Percentiles rank a stretch among this genome's conserved stretches.
These are phyloP conservation scores for Sardinella longiceps DNA, from an alignment of 2,797 vertebrate species.

Conservation along the genomic window DNA sequence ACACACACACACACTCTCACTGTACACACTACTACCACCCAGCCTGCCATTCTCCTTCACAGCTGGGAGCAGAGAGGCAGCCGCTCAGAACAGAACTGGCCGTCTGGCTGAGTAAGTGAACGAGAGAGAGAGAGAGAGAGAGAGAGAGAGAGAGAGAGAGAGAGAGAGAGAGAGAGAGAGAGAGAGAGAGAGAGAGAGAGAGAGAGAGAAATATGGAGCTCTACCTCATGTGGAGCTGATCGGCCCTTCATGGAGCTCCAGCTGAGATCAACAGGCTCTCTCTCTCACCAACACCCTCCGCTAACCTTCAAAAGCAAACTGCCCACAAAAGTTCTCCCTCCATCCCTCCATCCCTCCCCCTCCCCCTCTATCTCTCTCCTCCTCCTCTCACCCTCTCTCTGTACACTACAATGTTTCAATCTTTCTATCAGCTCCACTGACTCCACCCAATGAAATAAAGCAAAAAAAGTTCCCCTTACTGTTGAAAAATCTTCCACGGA, in stretches of 20 bases:
- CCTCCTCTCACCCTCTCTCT: background rate
- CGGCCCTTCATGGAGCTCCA: background rate
- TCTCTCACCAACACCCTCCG: background rate
- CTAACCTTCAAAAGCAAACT: background rate
- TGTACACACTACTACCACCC: background rate
- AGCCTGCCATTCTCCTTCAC: background rate
- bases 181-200: too few relatives aligned
- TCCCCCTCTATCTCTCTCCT: background rate
- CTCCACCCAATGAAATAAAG: background rate
- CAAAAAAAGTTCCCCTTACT: background rate
- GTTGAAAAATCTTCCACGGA: conserved; percentile 13
- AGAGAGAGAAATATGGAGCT: background rate
- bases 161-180: background rate
- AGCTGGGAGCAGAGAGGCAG: background rate
- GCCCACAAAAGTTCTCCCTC: too few relatives aligned
- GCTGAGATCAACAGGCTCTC: conserved; percentile 12
- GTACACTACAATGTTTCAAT: background rate
- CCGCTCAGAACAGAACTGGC: background rate
- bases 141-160: background rate
- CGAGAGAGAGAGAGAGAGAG: background rate
- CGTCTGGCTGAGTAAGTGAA: background rate
- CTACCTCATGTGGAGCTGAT: background rate
- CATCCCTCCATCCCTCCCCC: background rate
- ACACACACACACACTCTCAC: background rate
- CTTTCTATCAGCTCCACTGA: background rate